phyloP scores from a whole-genome alignment of 30 jellyfish, hydroid and myxozoan genomes.

The Hydractinia echinata region DNA sequence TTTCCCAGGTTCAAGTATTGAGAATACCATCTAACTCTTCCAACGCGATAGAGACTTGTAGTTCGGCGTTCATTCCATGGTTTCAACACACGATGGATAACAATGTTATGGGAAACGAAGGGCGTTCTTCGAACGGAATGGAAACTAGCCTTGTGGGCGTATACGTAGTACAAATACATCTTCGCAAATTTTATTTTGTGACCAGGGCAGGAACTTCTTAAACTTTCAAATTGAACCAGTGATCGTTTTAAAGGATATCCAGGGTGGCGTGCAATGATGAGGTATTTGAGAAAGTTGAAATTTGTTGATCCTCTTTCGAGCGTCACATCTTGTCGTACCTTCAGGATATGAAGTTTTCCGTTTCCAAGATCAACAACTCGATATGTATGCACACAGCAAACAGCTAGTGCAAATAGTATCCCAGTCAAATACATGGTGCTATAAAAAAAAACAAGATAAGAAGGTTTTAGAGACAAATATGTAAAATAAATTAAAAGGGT shows the following conservation, averaged over 20 bases:
- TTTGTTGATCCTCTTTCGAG: background rate
- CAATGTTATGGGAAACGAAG: background rate
- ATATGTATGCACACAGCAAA: too few species aligned
- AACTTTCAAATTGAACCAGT: conserved; percentile 6
- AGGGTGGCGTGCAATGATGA: conserved; percentile 13
- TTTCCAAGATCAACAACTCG: background rate
- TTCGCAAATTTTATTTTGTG: background rate
- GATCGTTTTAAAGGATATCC: conserved; percentile 16
- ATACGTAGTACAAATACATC: background rate
- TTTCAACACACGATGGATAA: conserved; percentile 3
- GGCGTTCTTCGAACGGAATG: conserved; percentile 5
- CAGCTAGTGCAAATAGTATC: too few species aligned
- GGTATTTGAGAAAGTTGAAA: background rate
- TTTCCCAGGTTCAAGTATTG: background rate
- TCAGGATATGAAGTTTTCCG: background rate
- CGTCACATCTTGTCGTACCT: background rate
- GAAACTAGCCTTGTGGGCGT: conserved; percentile 12
- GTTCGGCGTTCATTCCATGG: background rate
- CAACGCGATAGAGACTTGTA: background rate
- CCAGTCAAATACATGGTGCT: too few species aligned
- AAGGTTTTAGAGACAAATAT: too few species aligned
- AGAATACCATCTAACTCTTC: background rate
- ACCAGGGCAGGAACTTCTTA: background rate
- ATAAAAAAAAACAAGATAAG: too few species aligned
- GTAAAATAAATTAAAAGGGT: too few species aligned